Conservation (phyloP, 35 echinoderm and acorn worm species). For the Amphiura filiformis region DNA sequence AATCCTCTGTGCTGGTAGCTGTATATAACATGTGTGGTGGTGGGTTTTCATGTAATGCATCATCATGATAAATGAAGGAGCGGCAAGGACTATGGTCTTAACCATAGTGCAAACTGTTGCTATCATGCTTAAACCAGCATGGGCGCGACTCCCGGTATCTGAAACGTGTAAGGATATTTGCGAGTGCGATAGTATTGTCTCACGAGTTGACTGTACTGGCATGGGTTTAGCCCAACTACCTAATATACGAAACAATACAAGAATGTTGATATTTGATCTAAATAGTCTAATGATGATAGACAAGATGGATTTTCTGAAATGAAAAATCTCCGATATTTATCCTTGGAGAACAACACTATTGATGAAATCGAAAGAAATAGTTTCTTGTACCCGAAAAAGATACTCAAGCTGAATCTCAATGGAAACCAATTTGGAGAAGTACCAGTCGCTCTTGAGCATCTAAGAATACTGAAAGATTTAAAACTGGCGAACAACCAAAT, state of each 20-base stretch:
- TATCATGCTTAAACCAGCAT: background rate
- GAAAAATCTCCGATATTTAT: background rate
- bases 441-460: background rate
- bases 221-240: background rate
- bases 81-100: background rate
- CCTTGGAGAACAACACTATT: background rate
- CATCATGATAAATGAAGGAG: background rate
- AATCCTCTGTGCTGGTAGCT: background rate
- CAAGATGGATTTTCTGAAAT: background rate
- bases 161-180: background rate
- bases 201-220: background rate
- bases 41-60: background rate
- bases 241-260: background rate
- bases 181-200: background rate
- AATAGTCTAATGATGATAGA: background rate
- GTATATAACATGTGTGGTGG: background rate
- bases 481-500: background rate
- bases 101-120: background rate
- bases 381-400: background rate
- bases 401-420: background rate
- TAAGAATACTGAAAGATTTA: background rate
- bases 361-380: constrained; percentile 2
- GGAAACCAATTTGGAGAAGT: background rate
- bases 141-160: background rate
- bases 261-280: background rate